Percentiles rank a stretch among this genome's conserved stretches.
Conservation (phyloP, 2,797 vertebrate species). For the Acomys russatus region DNA sequence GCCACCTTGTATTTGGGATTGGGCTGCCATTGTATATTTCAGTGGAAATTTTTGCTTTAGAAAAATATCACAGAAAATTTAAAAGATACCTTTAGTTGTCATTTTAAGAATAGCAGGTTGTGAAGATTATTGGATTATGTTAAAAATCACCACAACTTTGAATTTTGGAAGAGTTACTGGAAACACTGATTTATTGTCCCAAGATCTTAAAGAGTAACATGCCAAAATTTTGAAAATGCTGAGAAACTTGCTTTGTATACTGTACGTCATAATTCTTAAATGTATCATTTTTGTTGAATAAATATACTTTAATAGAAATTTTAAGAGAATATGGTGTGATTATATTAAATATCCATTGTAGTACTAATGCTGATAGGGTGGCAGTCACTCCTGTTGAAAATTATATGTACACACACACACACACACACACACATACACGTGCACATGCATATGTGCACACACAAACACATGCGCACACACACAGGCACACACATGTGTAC, state of each 20-base stretch:
- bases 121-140: not conserved
- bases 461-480: no score
- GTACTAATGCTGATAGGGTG: conserved; percentile 86
- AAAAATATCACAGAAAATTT: conserved; percentile 88
- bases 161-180: not conserved
- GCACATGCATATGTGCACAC: no score
- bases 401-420: not conserved
- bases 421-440: no score
- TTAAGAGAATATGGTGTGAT: conserved; percentile 76
- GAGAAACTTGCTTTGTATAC: not conserved
- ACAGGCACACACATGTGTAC: no score
- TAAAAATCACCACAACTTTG: not conserved
- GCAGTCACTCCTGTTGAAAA: conserved; percentile 85
- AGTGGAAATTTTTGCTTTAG: conserved; percentile 88
- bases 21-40: conserved; percentile 66
- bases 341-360: conserved; percentile 89
- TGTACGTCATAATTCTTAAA: not conserved
- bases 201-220: not conserved
- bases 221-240: not conserved
- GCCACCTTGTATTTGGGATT: conserved; percentile 34
- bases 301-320: not conserved
- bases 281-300: not conserved
- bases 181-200: not conserved
- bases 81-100: conserved; percentile 91
- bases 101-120: conserved; percentile 74